Conservation (phyloP, 2,113 vertebrate species). For the Cottus gobio region DNA sequence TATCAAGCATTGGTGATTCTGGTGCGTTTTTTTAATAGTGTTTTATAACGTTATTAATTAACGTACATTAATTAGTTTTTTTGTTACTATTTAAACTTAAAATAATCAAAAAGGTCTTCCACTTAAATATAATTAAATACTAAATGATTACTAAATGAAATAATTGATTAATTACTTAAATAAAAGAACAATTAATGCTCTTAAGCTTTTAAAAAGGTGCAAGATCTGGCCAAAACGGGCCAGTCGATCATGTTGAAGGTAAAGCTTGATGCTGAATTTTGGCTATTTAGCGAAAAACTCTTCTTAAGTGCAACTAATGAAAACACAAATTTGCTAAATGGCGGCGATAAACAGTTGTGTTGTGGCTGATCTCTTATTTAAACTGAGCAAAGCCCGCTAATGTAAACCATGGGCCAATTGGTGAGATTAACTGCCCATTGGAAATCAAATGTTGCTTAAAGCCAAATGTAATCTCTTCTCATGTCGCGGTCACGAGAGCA, state of each 20-base stretch:
- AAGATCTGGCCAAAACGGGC: too few species aligned
- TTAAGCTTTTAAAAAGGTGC: too few species aligned
- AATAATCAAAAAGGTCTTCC: not conserved
- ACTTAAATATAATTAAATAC: not conserved
- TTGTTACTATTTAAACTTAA: not conserved
- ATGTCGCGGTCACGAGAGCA: conserved; percentile 28
- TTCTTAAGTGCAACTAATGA: too few species aligned
- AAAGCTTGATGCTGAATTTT: too few species aligned
- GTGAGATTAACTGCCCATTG: not conserved
- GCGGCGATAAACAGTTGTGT: too few species aligned
- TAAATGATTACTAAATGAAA: not conserved
- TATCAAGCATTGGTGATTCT: not conserved
- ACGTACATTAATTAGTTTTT: not conserved
- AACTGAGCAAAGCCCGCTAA: not conserved
- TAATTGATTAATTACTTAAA: too few species aligned
- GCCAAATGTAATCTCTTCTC: conserved; percentile 15
- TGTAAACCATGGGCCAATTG: not conserved
- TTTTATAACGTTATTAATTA: not conserved
- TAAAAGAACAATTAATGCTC: too few species aligned
- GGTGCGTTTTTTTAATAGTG: not conserved
- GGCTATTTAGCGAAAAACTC: too few species aligned
- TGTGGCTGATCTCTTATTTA: not conserved
- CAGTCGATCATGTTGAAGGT: too few species aligned
- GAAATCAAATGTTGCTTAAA: not conserved
- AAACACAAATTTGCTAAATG: too few species aligned